Evolutionary conservation across 2,888 invertebrate species (phyloP).

Genomic region (Pandemis corylana): DNA sequence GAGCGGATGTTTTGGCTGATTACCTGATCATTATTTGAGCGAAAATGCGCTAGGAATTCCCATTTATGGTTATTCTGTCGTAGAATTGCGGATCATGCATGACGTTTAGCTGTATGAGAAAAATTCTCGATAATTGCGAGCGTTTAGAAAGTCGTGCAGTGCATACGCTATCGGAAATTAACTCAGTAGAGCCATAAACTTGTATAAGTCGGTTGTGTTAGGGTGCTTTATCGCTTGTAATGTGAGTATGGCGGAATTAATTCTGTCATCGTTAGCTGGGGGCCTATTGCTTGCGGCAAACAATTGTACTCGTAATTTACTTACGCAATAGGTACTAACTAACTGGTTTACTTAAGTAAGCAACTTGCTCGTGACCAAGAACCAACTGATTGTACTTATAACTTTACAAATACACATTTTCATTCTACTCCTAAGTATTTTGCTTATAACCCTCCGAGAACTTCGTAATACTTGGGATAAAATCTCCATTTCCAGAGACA

Average conservation of each 20-base stretch:
- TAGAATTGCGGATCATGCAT: slow-evolving; percentile 45
- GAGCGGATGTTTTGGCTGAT: slow-evolving; percentile 5
- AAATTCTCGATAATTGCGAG: slow-evolving; percentile 54
- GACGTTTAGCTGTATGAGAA: slow-evolving; percentile 46
- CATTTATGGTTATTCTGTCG: slow-evolving; percentile 41
- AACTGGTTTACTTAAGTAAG: slow-evolving; percentile 34
- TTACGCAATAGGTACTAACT: slow-evolving; percentile 50
- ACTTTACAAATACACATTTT: not conserved
- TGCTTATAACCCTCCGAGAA: not conserved
- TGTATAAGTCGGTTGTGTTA: slow-evolving; percentile 1
- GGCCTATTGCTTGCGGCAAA: slow-evolving; percentile 49
- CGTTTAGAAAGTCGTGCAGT: slow-evolving; percentile 62
- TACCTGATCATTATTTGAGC: slow-evolving; percentile 28
- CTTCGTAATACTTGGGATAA: not conserved
- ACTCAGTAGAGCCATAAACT: slow-evolving; percentile 21
- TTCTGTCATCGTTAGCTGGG: slow-evolving; percentile 49
- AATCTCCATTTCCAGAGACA: not conserved
- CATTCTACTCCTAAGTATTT: not conserved
- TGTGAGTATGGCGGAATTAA: slow-evolving; percentile 43
- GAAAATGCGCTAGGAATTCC: slow-evolving; percentile 47
- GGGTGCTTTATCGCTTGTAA: slow-evolving; percentile 28
- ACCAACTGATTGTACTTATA: not conserved
- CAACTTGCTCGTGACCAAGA: slow-evolving; percentile 35
- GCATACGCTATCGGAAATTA: slow-evolving; percentile 49
- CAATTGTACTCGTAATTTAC: slow-evolving; percentile 51